Conservation (phyloP, 37 sponge, comb jelly and placozoan species). For the Diacarnus erythraeanus region DNA sequence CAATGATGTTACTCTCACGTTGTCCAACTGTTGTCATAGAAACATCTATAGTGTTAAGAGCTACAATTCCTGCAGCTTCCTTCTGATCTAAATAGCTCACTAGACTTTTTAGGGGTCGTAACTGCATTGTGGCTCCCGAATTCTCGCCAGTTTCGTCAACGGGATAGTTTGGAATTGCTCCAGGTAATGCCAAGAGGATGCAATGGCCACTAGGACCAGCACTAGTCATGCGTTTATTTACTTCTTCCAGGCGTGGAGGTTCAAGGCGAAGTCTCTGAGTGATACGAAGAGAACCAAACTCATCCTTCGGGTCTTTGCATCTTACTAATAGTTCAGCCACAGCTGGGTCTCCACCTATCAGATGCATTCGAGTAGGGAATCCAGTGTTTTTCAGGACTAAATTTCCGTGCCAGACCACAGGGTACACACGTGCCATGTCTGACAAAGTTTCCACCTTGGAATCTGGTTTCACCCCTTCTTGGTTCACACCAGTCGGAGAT, state of each 20-base stretch:
- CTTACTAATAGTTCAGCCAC: constrained; percentile 70
- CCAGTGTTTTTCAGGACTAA: constrained; percentile 91
- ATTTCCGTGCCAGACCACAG: constrained; percentile 90
- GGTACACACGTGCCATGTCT: constrained; percentile 82
- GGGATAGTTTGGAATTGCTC: constrained; percentile 44
- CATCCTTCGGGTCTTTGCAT: constrained; percentile 58
- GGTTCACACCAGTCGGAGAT: constrained; percentile 31
- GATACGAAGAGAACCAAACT: constrained; percentile 53
- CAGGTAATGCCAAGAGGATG: constrained; percentile 84
- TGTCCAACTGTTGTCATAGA: not conserved
- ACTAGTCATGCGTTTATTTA: constrained; percentile 81
- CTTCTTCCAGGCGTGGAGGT: constrained; percentile 90
- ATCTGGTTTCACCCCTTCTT: constrained; percentile 42
- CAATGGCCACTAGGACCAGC: constrained; percentile 91
- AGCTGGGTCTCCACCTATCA: constrained; percentile 88
- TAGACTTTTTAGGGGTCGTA: constrained; percentile 84
- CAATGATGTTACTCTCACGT: constrained; percentile 43
- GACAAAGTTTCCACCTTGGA: constrained; percentile 52
- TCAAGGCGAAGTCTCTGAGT: constrained; percentile 95
- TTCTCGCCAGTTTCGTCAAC: constrained; percentile 1
- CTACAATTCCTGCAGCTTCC: constrained; percentile 96
- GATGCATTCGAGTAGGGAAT: constrained; percentile 88
- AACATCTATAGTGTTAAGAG: constrained; percentile 55
- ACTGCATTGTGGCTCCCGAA: constrained; percentile 20
- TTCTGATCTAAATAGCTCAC: constrained; percentile 91